These are phyloP conservation scores for Perca flavescens DNA, from an alignment of 2,113 vertebrate genomes.

Conservation along the genomic window DNA sequence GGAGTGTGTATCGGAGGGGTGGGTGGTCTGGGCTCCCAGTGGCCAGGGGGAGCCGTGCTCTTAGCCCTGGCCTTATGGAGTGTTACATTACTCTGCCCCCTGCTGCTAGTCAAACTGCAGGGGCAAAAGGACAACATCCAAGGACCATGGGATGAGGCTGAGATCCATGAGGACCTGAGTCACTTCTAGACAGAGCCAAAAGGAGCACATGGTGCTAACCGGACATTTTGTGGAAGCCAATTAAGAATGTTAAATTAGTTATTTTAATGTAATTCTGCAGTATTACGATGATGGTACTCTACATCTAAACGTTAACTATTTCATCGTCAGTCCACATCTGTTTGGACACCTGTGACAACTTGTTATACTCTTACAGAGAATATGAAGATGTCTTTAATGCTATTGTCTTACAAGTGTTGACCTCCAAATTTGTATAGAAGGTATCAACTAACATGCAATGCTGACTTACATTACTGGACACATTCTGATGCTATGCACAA, in stretches of 20 bases:
- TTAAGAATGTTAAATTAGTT: background rate
- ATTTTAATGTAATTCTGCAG: background rate
- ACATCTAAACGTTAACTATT: background rate
- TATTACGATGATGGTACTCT: slow-evolving; percentile 14
- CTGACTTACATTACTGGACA: slow-evolving; percentile 6
- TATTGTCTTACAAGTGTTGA: slow-evolving; percentile 34
- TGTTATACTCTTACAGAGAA: slow-evolving; percentile 11
- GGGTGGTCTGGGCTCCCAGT: slow-evolving; percentile 85
- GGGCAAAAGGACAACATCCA: slow-evolving; percentile 98
- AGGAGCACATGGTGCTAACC: background rate
- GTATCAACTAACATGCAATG: slow-evolving; percentile 5
- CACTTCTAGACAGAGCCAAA: slow-evolving; percentile 32
- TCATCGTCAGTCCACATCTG: background rate
- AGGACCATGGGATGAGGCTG: slow-evolving; percentile 97
- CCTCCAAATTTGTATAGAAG: background rate
- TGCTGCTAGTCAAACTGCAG: slow-evolving; percentile 91
- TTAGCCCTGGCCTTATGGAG: slow-evolving; percentile 86
- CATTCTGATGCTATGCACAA: background rate
- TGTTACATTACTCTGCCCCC: slow-evolving; percentile 91
- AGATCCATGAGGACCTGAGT: slow-evolving; percentile 95
- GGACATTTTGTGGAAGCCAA: background rate
- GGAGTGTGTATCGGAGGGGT: slow-evolving; percentile 87
- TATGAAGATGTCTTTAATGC: slow-evolving; percentile 28
- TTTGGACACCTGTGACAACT: background rate
- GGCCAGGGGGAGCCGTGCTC: slow-evolving; percentile 86